Conservation (phyloP, 1,140 invertebrate genomes). For the Anoplolepis gracilipes region DNA sequence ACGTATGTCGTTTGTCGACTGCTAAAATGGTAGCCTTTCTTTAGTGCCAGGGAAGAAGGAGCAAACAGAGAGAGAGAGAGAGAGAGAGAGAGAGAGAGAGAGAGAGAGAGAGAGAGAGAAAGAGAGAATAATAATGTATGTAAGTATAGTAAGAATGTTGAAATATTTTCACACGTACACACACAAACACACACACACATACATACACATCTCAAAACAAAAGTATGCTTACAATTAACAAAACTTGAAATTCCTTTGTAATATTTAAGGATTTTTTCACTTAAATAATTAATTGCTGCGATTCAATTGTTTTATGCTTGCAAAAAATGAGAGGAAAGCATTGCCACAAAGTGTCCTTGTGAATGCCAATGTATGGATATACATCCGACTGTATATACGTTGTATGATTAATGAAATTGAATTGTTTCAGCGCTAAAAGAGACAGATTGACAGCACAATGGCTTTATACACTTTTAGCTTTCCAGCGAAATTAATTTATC, state of each 20-base stretch:
- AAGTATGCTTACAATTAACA: not conserved
- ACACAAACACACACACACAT: not conserved
- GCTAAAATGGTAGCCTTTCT: conserved; percentile 45
- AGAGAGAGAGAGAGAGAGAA: too few relatives aligned
- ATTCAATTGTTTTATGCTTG: not conserved
- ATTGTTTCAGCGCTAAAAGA: conserved; percentile 2
- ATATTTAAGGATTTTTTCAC: not conserved
- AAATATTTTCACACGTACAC: not conserved
- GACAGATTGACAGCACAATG: conserved; percentile 4
- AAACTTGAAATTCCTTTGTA: not conserved
- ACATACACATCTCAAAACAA: too few relatives aligned
- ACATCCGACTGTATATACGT: not conserved
- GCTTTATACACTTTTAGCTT: conserved; percentile 6
- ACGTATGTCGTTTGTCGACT: conserved; percentile 16
- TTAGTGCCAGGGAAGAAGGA: not conserved
- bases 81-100: too few relatives aligned
- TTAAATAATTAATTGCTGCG: not conserved
- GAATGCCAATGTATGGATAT: not conserved
- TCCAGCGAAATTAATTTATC: conserved; percentile 29
- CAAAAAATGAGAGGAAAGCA: not conserved
- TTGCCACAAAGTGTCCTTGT: not conserved
- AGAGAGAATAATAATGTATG: too few relatives aligned
- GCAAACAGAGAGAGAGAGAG: not conserved
- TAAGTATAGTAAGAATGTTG: too few relatives aligned
- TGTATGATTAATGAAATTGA: conserved; percentile 25